Base-by-base conservation (phyloP, 2,797 vertebrate species). In the Peromyscus aztecus region DNA sequence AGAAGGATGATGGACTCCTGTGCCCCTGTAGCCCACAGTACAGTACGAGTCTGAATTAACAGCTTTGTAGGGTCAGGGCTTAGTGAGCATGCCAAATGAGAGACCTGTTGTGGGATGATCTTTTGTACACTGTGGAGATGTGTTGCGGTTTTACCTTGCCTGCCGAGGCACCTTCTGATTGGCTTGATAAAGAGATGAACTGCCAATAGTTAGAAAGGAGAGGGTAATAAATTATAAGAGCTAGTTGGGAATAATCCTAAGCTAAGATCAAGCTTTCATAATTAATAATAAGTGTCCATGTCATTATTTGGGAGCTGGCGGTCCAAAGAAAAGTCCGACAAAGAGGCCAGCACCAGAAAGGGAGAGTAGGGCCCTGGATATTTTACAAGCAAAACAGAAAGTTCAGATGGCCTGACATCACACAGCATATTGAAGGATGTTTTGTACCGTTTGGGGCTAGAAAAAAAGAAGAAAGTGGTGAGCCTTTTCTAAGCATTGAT, bases 1-100 rank as follows among this genome's bases (percentile, higher is more conserved):
- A n/a, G 57, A 71, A 17, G 10, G 1, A 2, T 6, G 27, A 21
- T 27, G 14, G 67, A 6, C 23, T 6, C 3, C 0, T 46, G 6
- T 0, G 4, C 0, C 10, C 46, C 43, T 43, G 6, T 7, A 78
- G 49, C 29, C 23, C 11, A 19, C 0, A 27, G 16, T 24, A 17
- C 12, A 17, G 37, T 23, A 1, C 43, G 2, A 0, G 27, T 29
- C 16, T 24, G 24, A 3, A 23, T 34, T n/a, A n/a, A 31, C 4
- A 83, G 5, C 21, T 10, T 4, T 46, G 6, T 59, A 1, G 13
- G 4, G 27, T 16, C 21, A 17, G 57, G 31, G 12, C 84, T 34
- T 13, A 37, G 21, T 55, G 92, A 43, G 52, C n/a, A 23, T 12
- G 11, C 34, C 0, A 0, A 7, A 12, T 40, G 55, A 65, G 55